Percentiles rank a stretch among this genome's conserved stretches.
These are phyloP conservation scores for Hemitrygon akajei DNA, from an alignment of 2,797 vertebrate species.

Conservation along the genomic window DNA sequence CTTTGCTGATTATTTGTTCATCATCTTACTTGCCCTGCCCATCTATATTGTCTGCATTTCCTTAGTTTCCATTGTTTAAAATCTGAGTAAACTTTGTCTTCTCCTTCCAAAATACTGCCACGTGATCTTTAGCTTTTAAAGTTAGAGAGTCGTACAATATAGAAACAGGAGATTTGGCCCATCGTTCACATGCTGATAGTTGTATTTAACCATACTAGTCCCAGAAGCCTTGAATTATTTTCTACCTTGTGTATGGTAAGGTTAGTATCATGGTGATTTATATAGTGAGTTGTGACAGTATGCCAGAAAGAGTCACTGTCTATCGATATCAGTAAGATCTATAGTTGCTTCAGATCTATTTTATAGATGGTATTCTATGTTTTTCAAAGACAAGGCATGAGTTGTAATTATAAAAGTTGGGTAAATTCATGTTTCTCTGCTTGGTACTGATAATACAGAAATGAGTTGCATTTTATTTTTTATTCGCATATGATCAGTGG, in stretches of 20 bases:
- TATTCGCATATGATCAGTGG: neutral
- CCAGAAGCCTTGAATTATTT: neutral
- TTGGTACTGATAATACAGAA: neutral
- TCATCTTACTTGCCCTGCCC: neutral
- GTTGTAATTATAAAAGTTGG: neutral
- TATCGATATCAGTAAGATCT: neutral
- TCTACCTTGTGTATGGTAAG: neutral
- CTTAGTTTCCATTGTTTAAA: neutral
- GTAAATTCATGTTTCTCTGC: neutral
- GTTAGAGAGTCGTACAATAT: too few relatives aligned
- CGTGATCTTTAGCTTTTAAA: neutral
- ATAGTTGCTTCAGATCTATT: neutral
- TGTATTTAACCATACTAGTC: too few relatives aligned
- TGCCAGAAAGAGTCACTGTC: neutral
- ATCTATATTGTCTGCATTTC: neutral
- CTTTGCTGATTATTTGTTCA: neutral
- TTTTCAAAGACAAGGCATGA: neutral
- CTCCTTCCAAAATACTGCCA: too few relatives aligned
- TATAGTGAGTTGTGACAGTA: neutral
- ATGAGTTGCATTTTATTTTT: neutral
- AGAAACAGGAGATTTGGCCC: too few relatives aligned
- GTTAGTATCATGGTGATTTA: neutral
- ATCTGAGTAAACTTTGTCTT: neutral
- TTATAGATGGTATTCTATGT: neutral
- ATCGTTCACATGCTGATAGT: too few relatives aligned